phyloP scores from a whole-genome alignment of 2,888 invertebrate genomes.

The Epirrhoe alternata region DNA sequence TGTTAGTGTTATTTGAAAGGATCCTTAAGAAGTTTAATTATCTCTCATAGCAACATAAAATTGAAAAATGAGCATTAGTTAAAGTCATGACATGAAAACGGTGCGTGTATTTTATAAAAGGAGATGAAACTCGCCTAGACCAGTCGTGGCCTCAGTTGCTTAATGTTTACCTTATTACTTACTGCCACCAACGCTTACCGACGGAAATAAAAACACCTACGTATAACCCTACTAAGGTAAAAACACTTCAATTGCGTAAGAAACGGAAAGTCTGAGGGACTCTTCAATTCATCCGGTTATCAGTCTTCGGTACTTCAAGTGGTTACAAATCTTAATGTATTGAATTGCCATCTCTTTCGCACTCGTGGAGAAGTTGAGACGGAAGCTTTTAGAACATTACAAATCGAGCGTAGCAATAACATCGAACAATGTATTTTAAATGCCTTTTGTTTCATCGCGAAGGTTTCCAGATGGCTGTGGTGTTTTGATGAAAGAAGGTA shows the following conservation, averaged over 20 bases:
- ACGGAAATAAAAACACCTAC: constrained; percentile 73
- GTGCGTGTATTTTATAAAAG: constrained; percentile 33
- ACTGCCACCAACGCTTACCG: constrained; percentile 69
- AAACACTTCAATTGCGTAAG: constrained; percentile 53
- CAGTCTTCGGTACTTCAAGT: constrained; percentile 43
- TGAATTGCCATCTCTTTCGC: constrained; percentile 17
- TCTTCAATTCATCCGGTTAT: constrained; percentile 61
- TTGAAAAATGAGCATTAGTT: background rate
- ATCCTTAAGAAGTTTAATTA: no score
- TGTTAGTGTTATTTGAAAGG: no score
- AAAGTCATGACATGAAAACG: constrained; percentile 8
- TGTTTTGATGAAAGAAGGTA: no score
- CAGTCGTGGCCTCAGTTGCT: constrained; percentile 68
- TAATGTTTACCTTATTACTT: constrained; percentile 81
- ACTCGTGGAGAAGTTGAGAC: constrained; percentile 13
- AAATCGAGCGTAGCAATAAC: constrained; percentile 45
- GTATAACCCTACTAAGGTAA: constrained; percentile 59
- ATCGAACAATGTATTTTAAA: constrained; percentile 49
- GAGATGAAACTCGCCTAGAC: constrained; percentile 53
- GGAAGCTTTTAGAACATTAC: constrained; percentile 48
- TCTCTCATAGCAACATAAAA: background rate
- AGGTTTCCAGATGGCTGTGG: constrained; percentile 9
- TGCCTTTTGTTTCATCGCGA: constrained; percentile 43
- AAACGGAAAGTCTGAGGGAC: constrained; percentile 46
- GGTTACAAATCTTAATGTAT: constrained; percentile 50